These are phyloP conservation scores for Limnodromus scolopaceus DNA, from an alignment of 2,797 vertebrate species.

Conservation along the genomic window DNA sequence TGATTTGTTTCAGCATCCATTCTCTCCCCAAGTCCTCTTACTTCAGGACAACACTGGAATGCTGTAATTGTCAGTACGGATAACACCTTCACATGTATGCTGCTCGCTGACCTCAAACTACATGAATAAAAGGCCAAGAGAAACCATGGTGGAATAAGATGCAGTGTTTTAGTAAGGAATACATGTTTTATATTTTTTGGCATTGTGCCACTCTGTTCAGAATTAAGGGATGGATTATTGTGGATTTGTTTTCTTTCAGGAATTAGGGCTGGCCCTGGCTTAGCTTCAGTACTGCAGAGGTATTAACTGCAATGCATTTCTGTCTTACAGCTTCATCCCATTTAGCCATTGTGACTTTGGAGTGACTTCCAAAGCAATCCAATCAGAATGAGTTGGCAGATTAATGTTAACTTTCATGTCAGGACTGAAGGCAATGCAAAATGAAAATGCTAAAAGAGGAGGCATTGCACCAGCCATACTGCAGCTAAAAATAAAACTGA, in stretches of 20 bases:
- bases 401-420: constrained; percentile 78
- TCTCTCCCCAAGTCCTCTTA: neutral
- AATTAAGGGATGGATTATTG: constrained; percentile 84
- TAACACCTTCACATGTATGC: constrained; percentile 49
- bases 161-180: constrained; percentile 49
- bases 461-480: neutral
- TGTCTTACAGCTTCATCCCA: constrained; percentile 76
- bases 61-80: constrained; percentile 8
- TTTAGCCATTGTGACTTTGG: constrained; percentile 82
- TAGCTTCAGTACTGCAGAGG: constrained; percentile 78
- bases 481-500: constrained; percentile 19
- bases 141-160: constrained; percentile 48
- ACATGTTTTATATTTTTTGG: constrained; percentile 65
- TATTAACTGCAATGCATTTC: constrained; percentile 85
- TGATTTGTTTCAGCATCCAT: neutral
- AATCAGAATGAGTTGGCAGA: constrained; percentile 79
- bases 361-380: constrained; percentile 84
- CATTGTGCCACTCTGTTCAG: constrained; percentile 72
- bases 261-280: constrained; percentile 85
- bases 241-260: constrained; percentile 84
- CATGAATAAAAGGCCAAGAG: constrained; percentile 58
- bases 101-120: constrained; percentile 67
- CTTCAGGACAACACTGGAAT: constrained; percentile 50
- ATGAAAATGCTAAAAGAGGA: constrained; percentile 63
- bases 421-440: constrained; percentile 64